These are phyloP conservation scores for Prietella phreatophila DNA, from an alignment of 2,113 vertebrate genomes.

Conservation along the genomic window DNA sequence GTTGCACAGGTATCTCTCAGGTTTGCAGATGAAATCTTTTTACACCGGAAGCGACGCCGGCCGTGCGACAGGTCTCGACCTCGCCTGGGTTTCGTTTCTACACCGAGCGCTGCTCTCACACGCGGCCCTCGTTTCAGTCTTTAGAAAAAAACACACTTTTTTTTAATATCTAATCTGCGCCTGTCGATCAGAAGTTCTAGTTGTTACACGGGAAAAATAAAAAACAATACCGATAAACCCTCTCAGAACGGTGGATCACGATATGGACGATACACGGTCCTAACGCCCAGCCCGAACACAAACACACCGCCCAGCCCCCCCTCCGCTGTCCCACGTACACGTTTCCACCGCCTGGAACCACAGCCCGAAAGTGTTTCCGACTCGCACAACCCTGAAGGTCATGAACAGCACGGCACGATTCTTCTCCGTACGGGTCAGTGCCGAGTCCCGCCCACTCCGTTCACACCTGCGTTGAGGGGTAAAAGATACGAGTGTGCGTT, in stretches of 20 bases:
- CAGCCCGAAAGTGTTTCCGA: no score
- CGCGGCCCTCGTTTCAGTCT: no score
- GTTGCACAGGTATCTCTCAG: no score
- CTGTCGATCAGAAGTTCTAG: no score
- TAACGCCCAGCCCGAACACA: not conserved
- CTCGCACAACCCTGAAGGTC: slow-evolving; percentile 1
- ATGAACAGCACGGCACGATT: not conserved
- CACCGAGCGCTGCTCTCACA: no score
- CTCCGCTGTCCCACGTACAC: not conserved
- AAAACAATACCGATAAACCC: not conserved
- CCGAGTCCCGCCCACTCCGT: not conserved
- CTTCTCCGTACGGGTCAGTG: not conserved
- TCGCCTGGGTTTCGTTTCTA: no score
- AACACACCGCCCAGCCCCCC: not conserved
- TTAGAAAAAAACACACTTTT: no score
- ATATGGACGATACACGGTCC: not conserved
- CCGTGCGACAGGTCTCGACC: no score
- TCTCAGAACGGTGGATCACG: not conserved
- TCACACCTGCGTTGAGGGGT: not conserved
- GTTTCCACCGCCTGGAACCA: not conserved
- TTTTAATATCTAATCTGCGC: no score
- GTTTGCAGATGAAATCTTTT: no score
- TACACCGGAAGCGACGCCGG: no score
- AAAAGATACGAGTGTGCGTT: not conserved
- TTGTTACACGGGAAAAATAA: not conserved